Conservation (phyloP, 2,888 invertebrate species). For the Pachymerium ferrugineum region DNA sequence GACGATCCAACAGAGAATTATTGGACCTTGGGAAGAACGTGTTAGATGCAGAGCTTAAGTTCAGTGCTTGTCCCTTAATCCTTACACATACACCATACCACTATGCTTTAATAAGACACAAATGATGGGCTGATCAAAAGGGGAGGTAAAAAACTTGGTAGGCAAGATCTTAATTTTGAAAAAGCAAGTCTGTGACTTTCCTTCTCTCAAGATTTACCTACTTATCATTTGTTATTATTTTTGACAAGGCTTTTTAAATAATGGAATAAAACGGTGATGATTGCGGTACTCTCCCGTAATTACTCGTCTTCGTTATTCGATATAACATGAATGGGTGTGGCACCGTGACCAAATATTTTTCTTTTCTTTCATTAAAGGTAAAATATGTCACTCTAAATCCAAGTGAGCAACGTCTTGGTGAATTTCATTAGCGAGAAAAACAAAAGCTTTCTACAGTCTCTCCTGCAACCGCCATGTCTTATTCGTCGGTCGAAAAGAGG, state of each 20-base stretch:
- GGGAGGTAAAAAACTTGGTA: background rate
- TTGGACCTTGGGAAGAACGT: too few species aligned
- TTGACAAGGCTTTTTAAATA: slow-evolving; percentile 9
- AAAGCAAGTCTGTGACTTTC: background rate
- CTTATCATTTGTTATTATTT: background rate
- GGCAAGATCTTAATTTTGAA: background rate
- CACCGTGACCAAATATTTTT: slow-evolving; percentile 11
- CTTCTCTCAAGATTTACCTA: background rate
- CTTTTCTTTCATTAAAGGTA: background rate
- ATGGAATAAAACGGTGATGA: background rate
- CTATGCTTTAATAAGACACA: background rate
- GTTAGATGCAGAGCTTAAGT: slow-evolving; percentile 15
- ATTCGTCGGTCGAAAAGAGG: background rate
- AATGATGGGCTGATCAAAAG: slow-evolving; percentile 7
- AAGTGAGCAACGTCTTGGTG: slow-evolving; percentile 8
- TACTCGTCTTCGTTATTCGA: background rate
- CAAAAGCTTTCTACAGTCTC: slow-evolving; percentile 11
- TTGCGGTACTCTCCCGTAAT: background rate
- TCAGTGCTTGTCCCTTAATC: slow-evolving; percentile 2
- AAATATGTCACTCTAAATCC: slow-evolving; percentile 1
- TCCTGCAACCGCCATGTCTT: background rate
- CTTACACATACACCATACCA: background rate
- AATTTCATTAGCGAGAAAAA: slow-evolving; percentile 4
- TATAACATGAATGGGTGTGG: background rate
- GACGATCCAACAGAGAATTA: background rate